Conservation (phyloP, 2,888 invertebrate species). For the Dasysyrphus tricinctus region DNA sequence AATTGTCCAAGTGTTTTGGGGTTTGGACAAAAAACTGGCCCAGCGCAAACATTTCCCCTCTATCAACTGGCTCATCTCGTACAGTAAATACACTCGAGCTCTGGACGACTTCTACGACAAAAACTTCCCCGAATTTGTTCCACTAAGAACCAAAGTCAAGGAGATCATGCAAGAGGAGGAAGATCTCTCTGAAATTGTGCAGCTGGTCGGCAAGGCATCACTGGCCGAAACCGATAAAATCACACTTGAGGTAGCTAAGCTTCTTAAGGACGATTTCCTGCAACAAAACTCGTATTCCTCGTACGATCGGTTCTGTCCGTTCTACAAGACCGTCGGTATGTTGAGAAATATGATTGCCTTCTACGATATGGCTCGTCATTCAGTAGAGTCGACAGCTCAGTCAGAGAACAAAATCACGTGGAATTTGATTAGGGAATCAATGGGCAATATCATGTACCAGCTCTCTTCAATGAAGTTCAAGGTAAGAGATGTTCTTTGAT, state of each 20-base stretch:
- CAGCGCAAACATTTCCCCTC: conserved; percentile 99
- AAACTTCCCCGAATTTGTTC: conserved; percentile 97
- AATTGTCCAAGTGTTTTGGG: conserved; percentile 99
- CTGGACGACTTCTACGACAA: conserved; percentile 99
- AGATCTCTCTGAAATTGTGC: conserved; percentile 99
- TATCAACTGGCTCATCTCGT: conserved; percentile 99
- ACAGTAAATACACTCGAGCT: conserved; percentile 99
- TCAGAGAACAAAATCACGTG: conserved; percentile 99
- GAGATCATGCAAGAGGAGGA: conserved; percentile 99
- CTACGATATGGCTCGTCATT: conserved; percentile 98
- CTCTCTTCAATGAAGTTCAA: conserved; percentile 99
- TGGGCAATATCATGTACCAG: conserved; percentile 97
- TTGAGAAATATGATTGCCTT: conserved; percentile 98
- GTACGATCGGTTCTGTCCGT: conserved; percentile 99
- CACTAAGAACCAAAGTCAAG: conserved; percentile 95
- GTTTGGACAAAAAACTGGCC: conserved; percentile 98
- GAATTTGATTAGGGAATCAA: conserved; percentile 97
- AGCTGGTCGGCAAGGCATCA: conserved; percentile 99
- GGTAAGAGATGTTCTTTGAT: conserved; percentile 84
- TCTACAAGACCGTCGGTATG: conserved; percentile 99
- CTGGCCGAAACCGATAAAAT: conserved; percentile 99
- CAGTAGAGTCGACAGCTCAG: conserved; percentile 98
- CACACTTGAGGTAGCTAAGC: conserved; percentile 98
- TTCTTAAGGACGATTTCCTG: conserved; percentile 99
- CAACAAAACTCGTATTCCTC: conserved; percentile 99